phyloP scores from a whole-genome alignment of 2,113 vertebrate genomes.

The Alces alces region DNA sequence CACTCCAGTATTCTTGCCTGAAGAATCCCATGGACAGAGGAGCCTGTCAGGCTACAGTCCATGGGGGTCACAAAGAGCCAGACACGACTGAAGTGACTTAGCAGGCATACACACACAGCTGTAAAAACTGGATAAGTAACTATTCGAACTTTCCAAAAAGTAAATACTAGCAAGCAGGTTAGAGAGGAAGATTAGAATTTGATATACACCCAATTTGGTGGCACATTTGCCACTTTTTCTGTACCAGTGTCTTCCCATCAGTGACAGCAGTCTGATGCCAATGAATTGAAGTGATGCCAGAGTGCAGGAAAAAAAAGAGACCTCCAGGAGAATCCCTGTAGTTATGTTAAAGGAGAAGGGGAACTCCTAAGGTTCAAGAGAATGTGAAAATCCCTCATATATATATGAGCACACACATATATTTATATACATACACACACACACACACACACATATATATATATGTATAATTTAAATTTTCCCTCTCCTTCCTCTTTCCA shows the following conservation, averaged over 20 bases:
- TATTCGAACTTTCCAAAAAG: not conserved
- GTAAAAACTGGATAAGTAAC: not conserved
- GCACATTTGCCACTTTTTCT: not conserved
- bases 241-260: not conserved
- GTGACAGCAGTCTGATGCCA: not conserved
- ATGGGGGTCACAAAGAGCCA: not conserved
- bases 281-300: not conserved
- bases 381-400: not conserved
- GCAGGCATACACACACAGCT: not conserved
- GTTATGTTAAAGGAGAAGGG: not conserved
- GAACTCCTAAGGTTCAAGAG: not conserved
- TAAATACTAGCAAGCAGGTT: not conserved
- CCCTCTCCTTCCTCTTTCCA: not conserved
- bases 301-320: not conserved
- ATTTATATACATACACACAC: not conserved
- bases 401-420: not conserved
- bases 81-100: not conserved
- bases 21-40: not conserved
- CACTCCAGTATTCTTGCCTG: not conserved
- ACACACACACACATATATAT: not conserved
- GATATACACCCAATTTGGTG: not conserved
- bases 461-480: not conserved
- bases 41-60: not conserved
- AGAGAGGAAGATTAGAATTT: not conserved
- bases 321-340: not conserved